Evolutionary conservation across 2,113 vertebrate genomes (phyloP).

Genomic region (Eurystomus gularis): DNA sequence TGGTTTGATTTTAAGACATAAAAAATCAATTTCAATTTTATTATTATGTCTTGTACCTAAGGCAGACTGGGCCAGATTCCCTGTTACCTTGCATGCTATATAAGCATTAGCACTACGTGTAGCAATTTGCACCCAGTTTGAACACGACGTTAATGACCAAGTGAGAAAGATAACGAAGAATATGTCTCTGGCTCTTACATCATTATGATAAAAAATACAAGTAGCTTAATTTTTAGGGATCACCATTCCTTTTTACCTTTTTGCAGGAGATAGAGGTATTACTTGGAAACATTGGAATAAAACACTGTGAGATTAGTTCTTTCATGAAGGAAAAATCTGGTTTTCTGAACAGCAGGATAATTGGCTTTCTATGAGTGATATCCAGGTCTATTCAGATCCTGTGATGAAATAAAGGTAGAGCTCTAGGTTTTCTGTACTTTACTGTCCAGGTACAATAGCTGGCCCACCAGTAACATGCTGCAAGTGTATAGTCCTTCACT

Average conservation of each 20-base stretch:
- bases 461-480: neutral
- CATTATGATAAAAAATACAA: neutral
- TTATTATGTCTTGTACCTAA: neutral
- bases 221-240: neutral
- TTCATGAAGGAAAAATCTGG: neutral
- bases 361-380: neutral
- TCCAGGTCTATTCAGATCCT: neutral
- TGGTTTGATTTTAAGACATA: neutral
- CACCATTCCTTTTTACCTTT: rapidly evolving
- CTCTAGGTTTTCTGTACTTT: neutral
- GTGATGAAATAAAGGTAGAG: neutral
- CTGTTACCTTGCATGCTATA: neutral
- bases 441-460: neutral
- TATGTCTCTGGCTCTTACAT: neutral
- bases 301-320: neutral
- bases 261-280: neutral
- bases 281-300: neutral
- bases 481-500: neutral
- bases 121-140: neutral
- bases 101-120: neutral
- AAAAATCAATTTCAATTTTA: slow-evolving; percentile 3
- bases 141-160: neutral
- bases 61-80: neutral
- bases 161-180: neutral
- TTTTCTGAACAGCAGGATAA: neutral